These are phyloP conservation scores for Tolmerus cingulatus DNA, from an alignment of 2,888 invertebrate species.

Conservation along the genomic window DNA sequence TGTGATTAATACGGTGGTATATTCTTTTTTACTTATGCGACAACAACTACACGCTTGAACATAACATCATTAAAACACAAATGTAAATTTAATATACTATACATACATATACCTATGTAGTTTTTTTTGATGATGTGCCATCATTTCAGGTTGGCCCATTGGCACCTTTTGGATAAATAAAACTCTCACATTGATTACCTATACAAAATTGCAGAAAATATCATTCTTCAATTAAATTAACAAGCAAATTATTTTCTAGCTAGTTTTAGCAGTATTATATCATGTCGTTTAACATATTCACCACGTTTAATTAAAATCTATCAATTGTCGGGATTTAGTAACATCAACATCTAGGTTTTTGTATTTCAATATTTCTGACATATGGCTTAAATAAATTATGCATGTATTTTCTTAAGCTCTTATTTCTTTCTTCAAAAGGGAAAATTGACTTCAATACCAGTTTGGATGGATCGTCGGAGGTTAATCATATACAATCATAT, in stretches of 20 bases:
- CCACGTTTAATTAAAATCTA: not conserved
- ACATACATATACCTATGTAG: not conserved
- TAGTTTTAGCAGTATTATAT: not conserved
- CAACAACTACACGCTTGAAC: conserved; percentile 5
- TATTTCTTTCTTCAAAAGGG: not conserved
- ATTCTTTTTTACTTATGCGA: conserved; percentile 9
- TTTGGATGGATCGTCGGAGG: not conserved
- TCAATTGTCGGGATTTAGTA: not conserved
- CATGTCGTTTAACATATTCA: not conserved
- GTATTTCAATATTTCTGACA: not conserved
- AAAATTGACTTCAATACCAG: not conserved
- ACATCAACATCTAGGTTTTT: not conserved
- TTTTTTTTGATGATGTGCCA: not conserved
- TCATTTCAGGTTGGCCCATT: not conserved
- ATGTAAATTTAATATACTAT: not conserved
- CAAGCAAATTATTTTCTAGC: not conserved
- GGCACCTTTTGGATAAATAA: not conserved
- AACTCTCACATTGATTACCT: not conserved
- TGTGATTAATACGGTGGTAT: conserved; percentile 29
- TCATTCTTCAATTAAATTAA: not conserved
- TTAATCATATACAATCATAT: not conserved
- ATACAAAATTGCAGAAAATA: not conserved
- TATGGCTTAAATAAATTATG: not conserved
- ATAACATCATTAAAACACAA: not conserved
- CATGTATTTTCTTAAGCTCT: not conserved